phyloP scores from a whole-genome alignment of 2,113 vertebrate species.

The Archilochus colubris region DNA sequence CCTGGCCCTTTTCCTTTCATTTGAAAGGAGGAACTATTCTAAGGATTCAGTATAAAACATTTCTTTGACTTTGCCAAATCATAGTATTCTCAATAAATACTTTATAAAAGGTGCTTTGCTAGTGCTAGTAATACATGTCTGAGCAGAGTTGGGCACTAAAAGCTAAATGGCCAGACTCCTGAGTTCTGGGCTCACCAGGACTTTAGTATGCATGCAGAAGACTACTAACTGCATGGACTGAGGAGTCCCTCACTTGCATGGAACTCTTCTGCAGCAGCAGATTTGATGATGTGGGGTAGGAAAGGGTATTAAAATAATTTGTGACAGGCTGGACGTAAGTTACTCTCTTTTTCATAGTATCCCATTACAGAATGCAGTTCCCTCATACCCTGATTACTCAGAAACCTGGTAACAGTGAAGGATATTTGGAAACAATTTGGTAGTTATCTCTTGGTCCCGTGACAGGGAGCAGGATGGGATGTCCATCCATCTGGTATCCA shows the following conservation, averaged over 20 bases:
- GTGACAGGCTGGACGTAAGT: not conserved
- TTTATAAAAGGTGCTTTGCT: not conserved
- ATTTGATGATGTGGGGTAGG: not conserved
- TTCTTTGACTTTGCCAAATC: not conserved
- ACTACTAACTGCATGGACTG: not conserved
- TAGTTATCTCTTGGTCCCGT: not conserved
- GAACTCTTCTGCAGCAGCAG: not conserved
- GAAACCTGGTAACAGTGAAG: not conserved
- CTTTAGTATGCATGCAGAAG: not conserved
- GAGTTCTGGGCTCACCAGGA: not conserved
- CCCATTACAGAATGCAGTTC: not conserved
- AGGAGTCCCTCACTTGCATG: not conserved
- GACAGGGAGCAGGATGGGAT: not conserved
- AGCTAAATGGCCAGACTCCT: not conserved
- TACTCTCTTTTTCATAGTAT: not conserved
- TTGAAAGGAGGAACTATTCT: not conserved
- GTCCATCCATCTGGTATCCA: not conserved
- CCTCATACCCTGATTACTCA: not conserved
- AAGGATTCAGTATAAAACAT: not conserved
- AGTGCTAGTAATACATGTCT: not conserved
- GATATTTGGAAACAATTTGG: not conserved
- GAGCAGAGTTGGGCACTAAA: not conserved
- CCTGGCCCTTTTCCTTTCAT: not conserved
- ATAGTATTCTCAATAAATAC: not conserved
- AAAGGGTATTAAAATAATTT: not conserved